These are phyloP conservation scores for Odontomyia ornata DNA, from an alignment of 2,888 invertebrate genomes.

Conservation along the genomic window DNA sequence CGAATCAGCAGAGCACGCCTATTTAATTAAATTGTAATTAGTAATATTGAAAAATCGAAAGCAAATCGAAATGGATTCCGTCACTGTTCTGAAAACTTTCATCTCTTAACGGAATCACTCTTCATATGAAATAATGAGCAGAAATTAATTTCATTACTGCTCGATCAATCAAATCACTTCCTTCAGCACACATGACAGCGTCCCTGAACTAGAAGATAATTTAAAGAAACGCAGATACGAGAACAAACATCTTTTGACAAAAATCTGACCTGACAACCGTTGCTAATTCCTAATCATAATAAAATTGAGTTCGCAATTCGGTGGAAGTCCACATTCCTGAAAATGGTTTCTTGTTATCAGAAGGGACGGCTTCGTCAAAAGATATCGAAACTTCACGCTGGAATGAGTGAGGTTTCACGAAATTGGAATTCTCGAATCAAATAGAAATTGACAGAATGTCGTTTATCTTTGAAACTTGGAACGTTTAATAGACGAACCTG, in stretches of 20 bases:
- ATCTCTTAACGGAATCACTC: too few relatives aligned
- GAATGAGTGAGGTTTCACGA: not conserved
- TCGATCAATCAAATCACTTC: too few relatives aligned
- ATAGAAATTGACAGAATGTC: not conserved
- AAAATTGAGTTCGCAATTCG: not conserved
- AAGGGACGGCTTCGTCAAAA: not conserved
- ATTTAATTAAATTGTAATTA: too few relatives aligned
- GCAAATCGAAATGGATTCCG: too few relatives aligned
- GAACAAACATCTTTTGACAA: not conserved
- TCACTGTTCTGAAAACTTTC: too few relatives aligned
- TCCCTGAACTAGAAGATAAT: not conserved
- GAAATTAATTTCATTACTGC: too few relatives aligned
- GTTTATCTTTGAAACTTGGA: not conserved
- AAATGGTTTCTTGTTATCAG: not conserved
- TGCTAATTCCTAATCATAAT: slow-evolving; percentile 6
- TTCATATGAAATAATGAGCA: too few relatives aligned
- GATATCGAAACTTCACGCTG: not conserved
- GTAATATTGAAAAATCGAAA: too few relatives aligned
- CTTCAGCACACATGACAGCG: too few relatives aligned
- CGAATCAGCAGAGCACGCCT: not conserved
- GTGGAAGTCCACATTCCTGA: not conserved
- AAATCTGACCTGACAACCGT: slow-evolving; percentile 1
- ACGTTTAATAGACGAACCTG: not conserved
- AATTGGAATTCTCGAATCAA: slow-evolving; percentile 7
- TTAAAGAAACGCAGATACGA: not conserved